phyloP scores from a whole-genome alignment of 2,888 invertebrate species.

The Myopa testacea region DNA sequence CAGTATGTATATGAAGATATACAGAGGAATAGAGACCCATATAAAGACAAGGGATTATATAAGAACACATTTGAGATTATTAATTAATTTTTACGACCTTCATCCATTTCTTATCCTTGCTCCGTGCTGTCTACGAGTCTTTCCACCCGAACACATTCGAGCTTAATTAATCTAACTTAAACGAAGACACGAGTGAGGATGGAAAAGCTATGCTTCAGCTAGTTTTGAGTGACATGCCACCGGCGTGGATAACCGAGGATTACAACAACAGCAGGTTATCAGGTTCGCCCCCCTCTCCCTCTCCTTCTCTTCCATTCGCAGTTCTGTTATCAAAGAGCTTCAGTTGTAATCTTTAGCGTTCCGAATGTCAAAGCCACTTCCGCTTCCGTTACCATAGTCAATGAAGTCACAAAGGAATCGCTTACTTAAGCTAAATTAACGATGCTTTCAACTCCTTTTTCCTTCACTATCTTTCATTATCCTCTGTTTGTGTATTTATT shows the following conservation, averaged over 20 bases:
- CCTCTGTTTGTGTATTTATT: not conserved
- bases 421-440: constrained; percentile 35
- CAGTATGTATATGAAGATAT: no score
- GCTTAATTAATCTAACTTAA: constrained; percentile 3
- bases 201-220: not conserved
- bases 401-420: constrained; percentile 13
- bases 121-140: not conserved
- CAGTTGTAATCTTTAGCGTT: not conserved
- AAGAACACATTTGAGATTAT: constrained; percentile 20
- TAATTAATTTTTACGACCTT: constrained; percentile 34
- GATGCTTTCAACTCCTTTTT: constrained; percentile 18
- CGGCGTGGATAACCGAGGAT: not conserved
- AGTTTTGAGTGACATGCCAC: not conserved
- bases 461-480: not conserved
- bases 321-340: not conserved
- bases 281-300: no score
- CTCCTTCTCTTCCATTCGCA: not conserved
- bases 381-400: constrained; percentile 7
- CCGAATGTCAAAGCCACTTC: constrained; percentile 15
- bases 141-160: not conserved
- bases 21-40: no score
- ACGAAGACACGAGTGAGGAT: not conserved
- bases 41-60: no score
- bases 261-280: not conserved
- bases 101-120: not conserved